phyloP scores from a whole-genome alignment of 2,888 invertebrate genomes.

The Eristalinus aeneus region DNA sequence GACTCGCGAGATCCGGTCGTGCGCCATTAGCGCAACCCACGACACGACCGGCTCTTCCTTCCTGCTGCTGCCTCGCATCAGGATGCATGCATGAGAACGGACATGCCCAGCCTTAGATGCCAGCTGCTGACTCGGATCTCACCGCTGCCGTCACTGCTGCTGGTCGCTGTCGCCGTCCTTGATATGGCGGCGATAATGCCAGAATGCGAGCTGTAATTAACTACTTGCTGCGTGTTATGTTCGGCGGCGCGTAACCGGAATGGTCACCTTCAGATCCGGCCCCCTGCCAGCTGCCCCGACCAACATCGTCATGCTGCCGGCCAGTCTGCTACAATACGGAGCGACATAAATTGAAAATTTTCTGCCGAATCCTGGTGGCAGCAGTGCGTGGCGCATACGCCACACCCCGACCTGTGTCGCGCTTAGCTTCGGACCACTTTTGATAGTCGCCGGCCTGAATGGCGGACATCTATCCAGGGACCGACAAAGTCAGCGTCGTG shows the following conservation, averaged over 20 bases:
- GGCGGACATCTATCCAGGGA: slow-evolving; percentile 50
- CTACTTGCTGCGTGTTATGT: slow-evolving; percentile 71
- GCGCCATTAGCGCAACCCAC: slow-evolving; percentile 25
- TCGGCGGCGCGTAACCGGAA: slow-evolving; percentile 70
- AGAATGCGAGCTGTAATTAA: slow-evolving; percentile 70
- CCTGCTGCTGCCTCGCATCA: neutral
- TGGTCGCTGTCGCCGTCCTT: neutral
- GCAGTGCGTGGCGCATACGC: neutral
- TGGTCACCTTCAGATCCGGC: slow-evolving; percentile 35
- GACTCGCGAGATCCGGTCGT: slow-evolving; percentile 20
- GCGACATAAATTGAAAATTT: slow-evolving; percentile 65
- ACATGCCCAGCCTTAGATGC: slow-evolving; percentile 28
- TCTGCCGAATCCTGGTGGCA: slow-evolving; percentile 44
- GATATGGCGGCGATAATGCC: slow-evolving; percentile 49
- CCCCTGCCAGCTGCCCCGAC: slow-evolving; percentile 53
- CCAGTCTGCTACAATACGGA: slow-evolving; percentile 50
- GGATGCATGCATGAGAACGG: slow-evolving; percentile 1
- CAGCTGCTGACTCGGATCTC: slow-evolving; percentile 26
- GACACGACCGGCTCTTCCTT: neutral
- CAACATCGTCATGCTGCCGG: neutral
- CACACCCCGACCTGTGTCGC: neutral
- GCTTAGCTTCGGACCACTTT: slow-evolving; percentile 47
- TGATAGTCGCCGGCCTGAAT: slow-evolving; percentile 40
- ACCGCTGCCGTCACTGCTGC: neutral
- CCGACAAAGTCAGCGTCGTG: slow-evolving; percentile 56